Evolutionary conservation across 2,888 invertebrate genomes (phyloP), one percentile per base, ranked within the genome.

Genomic region (Druceiella hillmani): DNA sequence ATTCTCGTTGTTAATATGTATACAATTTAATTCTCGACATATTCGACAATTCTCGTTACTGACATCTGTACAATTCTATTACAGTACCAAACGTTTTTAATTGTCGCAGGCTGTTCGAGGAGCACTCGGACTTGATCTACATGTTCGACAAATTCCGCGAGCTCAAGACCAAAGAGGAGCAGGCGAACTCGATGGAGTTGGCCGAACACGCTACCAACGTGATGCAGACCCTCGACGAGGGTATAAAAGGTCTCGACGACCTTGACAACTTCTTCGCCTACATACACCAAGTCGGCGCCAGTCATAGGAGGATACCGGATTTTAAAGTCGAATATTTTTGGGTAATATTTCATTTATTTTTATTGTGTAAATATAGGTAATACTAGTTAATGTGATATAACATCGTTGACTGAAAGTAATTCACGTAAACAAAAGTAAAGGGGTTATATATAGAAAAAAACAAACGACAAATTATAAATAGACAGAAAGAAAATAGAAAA

Each of bases 261-360:
- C 72, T 88, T 63, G 90, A 91, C 62, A 79, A 80, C 55, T 89
- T 91, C 70, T 81, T 87, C 61, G 78, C 83, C 52, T 87, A 82
- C 57, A 75, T 92, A 38, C 81, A 86, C 55, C 83, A 87, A 62
- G 83, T 89, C 33, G 92, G 90, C 3, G 84, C 83, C 34, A 81
- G 85, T 37, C 92, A 92, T 65, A 74, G 80, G 45, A 78, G 83
- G 62, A 87, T 92, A 67, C 84, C 85, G 2, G 88, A 86, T 5
- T 92, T 91, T 66, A 82, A 86, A 63, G 81, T 83, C 33, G 86
- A 87, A 51, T 86, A 86, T 65, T 92, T 92, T 74, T 88, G 87
- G 89, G 92, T 91, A 55, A 74, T 79, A 61, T 33, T n/a, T 17
- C 16, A 6, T 10, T 35, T 24, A 30, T 32, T n/a, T n/a, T n/a